phyloP scores from a whole-genome alignment of 2,888 invertebrate genomes.

The Bugula neritina region DNA sequence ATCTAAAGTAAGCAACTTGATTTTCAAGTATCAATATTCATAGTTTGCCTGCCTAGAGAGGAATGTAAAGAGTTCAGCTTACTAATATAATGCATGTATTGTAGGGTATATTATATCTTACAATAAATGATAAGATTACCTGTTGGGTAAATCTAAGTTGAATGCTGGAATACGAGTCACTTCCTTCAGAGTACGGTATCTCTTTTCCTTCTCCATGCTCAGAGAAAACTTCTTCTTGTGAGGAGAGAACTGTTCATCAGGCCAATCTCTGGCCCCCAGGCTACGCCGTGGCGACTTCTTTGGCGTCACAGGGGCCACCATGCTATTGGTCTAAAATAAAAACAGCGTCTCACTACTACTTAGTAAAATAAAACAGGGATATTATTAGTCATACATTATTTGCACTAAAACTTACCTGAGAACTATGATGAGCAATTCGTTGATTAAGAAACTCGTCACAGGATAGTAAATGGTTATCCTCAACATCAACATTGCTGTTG shows the following conservation, averaged over 20 bases:
- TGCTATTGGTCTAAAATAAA: not conserved
- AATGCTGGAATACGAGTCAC: not conserved
- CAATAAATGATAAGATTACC: no score
- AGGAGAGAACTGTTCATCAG: conserved; percentile 20
- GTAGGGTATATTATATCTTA: no score
- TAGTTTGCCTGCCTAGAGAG: no score
- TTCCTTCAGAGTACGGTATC: not conserved
- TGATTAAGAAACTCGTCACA: conserved; percentile 17
- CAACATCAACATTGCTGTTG: not conserved
- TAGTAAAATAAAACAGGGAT: no score
- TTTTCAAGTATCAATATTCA: no score
- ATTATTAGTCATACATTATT: no score
- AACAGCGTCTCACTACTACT: no score
- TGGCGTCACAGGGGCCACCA: not conserved
- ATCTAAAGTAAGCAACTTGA: no score
- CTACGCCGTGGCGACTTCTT: conserved; percentile 1
- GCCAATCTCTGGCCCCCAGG: conserved; percentile 17
- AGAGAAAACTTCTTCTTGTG: conserved; percentile 1
- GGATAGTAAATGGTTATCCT: conserved; percentile 1
- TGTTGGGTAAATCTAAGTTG: not conserved
- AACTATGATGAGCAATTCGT: no score
- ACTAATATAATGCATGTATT: no score
- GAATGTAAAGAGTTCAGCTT: no score
- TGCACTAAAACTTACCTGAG: no score
- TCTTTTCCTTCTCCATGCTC: conserved; percentile 13